Conservation (phyloP, 2,797 vertebrate species). For the Erethizon dorsatum region DNA sequence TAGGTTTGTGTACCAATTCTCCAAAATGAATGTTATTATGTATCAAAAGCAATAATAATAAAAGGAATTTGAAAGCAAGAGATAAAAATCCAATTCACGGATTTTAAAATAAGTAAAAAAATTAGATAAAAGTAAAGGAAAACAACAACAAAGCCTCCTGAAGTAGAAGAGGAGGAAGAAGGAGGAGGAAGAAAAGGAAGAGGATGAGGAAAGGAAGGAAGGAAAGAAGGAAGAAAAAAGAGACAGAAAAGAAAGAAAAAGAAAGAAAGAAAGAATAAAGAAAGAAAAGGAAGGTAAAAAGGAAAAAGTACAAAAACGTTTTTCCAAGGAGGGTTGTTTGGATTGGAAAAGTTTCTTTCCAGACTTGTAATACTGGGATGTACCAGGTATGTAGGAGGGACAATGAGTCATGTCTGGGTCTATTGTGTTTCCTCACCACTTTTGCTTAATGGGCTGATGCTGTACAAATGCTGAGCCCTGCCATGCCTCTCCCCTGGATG, state of each 20-base stretch:
- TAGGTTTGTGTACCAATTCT: not conserved
- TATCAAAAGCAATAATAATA: not conserved
- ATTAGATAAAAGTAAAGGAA: not conserved
- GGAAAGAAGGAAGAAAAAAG: too few relatives aligned
- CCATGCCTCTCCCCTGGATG: not conserved
- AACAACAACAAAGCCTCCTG: not conserved
- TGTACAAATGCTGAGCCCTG: too few relatives aligned
- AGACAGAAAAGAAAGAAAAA: not conserved
- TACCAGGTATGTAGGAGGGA: not conserved
- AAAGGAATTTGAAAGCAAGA: not conserved
- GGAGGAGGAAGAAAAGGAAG: too few relatives aligned
- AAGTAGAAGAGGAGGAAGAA: not conserved
- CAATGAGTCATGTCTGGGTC: not conserved
- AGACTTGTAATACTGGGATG: not conserved
- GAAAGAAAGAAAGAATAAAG: too few relatives aligned
- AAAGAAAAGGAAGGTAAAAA: accelerated
- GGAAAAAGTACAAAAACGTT: not conserved
- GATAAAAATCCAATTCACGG: not conserved
- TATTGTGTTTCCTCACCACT: not conserved
- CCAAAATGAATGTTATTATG: not conserved
- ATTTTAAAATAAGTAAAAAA: not conserved
- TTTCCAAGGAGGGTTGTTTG: not conserved
- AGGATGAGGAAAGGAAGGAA: not conserved
- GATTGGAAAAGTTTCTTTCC: not conserved
- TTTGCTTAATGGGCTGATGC: not conserved